Evolutionary conservation across 1,140 invertebrate species (phyloP), one percentile per base, ranked within the genome.

Genomic region (Adoxophyes honmai): DNA sequence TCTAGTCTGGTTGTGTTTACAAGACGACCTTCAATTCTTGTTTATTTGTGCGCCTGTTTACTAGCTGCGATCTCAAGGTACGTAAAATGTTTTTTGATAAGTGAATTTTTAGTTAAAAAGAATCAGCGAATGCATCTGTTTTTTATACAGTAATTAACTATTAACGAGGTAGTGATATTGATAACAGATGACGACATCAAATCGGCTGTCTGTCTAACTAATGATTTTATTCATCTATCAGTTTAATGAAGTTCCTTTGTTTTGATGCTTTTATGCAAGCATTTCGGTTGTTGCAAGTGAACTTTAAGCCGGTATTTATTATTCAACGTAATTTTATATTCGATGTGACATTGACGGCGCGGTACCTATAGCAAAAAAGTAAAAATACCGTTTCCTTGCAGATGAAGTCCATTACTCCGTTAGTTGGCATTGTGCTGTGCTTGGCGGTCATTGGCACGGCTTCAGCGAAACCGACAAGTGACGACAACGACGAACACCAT

Each of bases 381-480:
- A 48, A 53, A 33, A 34, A 39, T 34, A 35, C 35, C 51, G 15
- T 18, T 55, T 44, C 48, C 52, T 74, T 74, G 7, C 71, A 74
- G 71, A 74, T 74, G 71, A 65, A 74, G 34, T 54, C 42, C 38
- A 18, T 66, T 37, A 48, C 37, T 16, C 6, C 66, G 53, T 14
- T 70, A 13, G 35, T 66, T 4, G 58, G 55, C 15, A 16, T 65
- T 0, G 14, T 61, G 4, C 14, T 70, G 16, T 66, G 59, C 39
- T 3, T 67, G 11, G 52, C 58, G 13, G 64, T 62, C 4, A 64
- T 61, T 16, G 58, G 52, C 14, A 54, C 64, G 13, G 57, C 62
- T 52, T 59, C 51, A 7, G 57, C 35, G 9, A 52, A 64, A 0
- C 44, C 15, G 1, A 48, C 9, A 38, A 58, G 0, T 55, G 36